phyloP scores from a whole-genome alignment of 2,888 invertebrate species.

The Melieria omissa region DNA sequence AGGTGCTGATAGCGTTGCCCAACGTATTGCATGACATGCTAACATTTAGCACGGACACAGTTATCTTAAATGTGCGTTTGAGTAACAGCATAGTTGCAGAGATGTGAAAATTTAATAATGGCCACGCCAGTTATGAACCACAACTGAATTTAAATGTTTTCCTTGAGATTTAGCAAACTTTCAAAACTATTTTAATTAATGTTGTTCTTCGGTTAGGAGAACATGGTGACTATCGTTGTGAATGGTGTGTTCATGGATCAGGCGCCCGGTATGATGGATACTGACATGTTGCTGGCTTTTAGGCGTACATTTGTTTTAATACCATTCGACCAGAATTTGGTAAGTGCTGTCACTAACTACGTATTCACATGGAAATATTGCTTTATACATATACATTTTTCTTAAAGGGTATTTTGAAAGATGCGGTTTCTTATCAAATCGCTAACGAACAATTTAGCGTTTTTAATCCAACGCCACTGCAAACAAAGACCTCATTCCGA shows the following conservation, averaged over 20 bases:
- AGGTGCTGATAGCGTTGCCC: constrained; percentile 55
- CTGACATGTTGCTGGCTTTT: constrained; percentile 50
- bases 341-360: constrained; percentile 30
- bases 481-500: constrained; percentile 53
- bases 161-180: constrained; percentile 11
- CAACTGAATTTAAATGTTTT: neutral
- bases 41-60: constrained; percentile 52
- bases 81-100: no score
- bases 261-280: constrained; percentile 47
- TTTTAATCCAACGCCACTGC: constrained; percentile 52
- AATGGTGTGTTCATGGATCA: constrained; percentile 49
- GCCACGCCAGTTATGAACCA: no score
- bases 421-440: constrained; percentile 51
- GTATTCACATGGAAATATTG: neutral
- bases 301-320: constrained; percentile 49
- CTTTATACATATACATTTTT: constrained; percentile 2
- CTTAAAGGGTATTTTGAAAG: constrained; percentile 53
- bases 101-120: no score
- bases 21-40: constrained; percentile 53
- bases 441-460: constrained; percentile 58
- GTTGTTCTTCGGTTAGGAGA: constrained; percentile 40
- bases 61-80: constrained; percentile 45
- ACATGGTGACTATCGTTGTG: constrained; percentile 47
- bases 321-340: constrained; percentile 44
- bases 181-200: constrained; percentile 9